Conservation (phyloP, 2,797 vertebrate species). For the Ataeniobius toweri region DNA sequence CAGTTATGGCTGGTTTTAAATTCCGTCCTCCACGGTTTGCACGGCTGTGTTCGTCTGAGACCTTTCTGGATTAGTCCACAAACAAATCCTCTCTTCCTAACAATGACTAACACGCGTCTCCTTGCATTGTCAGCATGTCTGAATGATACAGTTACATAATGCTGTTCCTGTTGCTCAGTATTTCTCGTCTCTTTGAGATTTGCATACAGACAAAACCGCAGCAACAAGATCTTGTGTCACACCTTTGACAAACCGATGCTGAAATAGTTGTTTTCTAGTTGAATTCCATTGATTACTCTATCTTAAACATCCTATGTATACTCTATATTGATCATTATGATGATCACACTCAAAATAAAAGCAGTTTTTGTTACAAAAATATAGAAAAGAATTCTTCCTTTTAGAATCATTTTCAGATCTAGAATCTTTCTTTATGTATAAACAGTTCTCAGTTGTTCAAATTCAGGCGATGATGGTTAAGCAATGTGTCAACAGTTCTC, state of each 20-base stretch:
- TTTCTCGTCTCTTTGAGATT: constrained; percentile 21
- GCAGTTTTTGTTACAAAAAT: not conserved
- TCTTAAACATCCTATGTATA: not conserved
- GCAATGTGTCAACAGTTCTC: no score
- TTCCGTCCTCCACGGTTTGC: constrained; percentile 32
- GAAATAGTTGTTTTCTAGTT: constrained; percentile 9
- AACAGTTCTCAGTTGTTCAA: no score
- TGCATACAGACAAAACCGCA: constrained; percentile 10
- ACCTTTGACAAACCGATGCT: constrained; percentile 26
- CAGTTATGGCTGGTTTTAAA: constrained; percentile 31
- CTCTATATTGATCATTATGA: not conserved
- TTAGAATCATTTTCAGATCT: not conserved
- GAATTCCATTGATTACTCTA: not conserved
- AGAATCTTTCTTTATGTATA: not conserved
- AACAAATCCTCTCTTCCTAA: constrained; percentile 28
- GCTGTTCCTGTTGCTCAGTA: constrained; percentile 15
- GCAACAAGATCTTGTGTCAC: constrained; percentile 23
- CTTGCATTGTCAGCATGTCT: constrained; percentile 13
- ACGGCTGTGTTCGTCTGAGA: constrained; percentile 36
- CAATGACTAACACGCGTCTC: constrained; percentile 38
- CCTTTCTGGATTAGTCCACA: constrained; percentile 55
- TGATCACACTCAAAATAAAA: not conserved
- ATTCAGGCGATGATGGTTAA: no score
- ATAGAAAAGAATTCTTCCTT: no score
- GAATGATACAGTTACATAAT: constrained; percentile 50